Conservation (phyloP, 92 coral and sea anemone genomes). For the Paramuricea clavata region DNA sequence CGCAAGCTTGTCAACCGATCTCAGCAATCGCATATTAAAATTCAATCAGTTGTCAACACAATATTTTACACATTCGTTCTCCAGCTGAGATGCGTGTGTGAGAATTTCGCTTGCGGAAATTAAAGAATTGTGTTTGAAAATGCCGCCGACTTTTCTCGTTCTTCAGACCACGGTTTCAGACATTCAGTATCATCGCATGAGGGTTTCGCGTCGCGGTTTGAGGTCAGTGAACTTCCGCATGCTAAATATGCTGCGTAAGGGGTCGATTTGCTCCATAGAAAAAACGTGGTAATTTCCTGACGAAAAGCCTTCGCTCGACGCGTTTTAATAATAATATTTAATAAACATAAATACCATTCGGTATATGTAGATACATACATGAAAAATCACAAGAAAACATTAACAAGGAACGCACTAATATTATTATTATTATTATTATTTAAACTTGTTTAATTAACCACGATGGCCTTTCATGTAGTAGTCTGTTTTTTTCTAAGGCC, state of each 20-base stretch:
- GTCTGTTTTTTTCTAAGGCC: too few relatives aligned
- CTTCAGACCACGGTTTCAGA: too few relatives aligned
- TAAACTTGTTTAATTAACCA: too few relatives aligned
- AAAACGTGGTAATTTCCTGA: background rate
- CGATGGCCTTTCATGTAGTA: too few relatives aligned
- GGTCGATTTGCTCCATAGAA: background rate
- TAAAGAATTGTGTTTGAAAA: background rate
- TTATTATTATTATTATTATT: too few relatives aligned
- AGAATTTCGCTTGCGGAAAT: constrained; percentile 33
- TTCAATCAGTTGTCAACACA: constrained; percentile 14
- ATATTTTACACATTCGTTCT: background rate
- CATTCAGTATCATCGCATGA: constrained; percentile 8
- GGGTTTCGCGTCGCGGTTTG: background rate
- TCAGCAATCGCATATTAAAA: background rate
- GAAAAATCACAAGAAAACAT: too few relatives aligned
- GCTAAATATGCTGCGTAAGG: background rate
- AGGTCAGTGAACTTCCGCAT: constrained; percentile 25
- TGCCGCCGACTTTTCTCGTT: background rate
- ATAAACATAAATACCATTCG: too few relatives aligned
- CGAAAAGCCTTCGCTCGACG: too few relatives aligned
- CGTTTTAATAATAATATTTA: too few relatives aligned
- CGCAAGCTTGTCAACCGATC: background rate
- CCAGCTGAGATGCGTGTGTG: constrained; percentile 12
- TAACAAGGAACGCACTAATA: too few relatives aligned
- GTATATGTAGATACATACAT: too few relatives aligned